Evolutionary conservation across 2,797 vertebrate genomes (phyloP).

Genomic region (Lagodon rhomboides): DNA sequence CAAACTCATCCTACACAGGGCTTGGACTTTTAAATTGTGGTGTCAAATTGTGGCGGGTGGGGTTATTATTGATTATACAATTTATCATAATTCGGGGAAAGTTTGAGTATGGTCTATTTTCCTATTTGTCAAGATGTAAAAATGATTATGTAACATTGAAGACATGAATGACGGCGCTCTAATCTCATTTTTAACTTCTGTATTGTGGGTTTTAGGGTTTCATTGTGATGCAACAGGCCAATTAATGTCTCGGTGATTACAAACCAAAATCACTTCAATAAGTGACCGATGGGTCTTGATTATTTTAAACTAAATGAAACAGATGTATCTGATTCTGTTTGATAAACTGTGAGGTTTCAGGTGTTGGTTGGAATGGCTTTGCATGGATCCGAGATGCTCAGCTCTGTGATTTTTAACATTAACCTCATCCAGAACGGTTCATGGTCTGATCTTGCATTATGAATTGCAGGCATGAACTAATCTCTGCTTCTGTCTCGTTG

Average conservation of each 20-base stretch:
- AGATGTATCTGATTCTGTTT: slow-evolving; percentile 10
- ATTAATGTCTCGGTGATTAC: slow-evolving; percentile 5
- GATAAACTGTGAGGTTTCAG: slow-evolving; percentile 17
- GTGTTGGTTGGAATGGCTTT: slow-evolving; percentile 64
- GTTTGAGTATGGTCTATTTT: neutral
- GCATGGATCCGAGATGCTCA: slow-evolving; percentile 66
- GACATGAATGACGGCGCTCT: neutral
- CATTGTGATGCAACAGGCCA: neutral
- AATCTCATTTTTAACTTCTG: neutral
- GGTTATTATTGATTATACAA: slow-evolving; percentile 24
- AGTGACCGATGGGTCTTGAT: neutral
- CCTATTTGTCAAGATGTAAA: neutral
- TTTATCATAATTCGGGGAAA: slow-evolving; percentile 9
- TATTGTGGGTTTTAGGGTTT: neutral
- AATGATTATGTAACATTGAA: slow-evolving; percentile 1
- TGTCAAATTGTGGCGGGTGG: slow-evolving; percentile 54
- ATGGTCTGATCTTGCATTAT: slow-evolving; percentile 85
- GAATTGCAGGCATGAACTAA: slow-evolving; percentile 96
- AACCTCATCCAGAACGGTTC: slow-evolving; percentile 65
- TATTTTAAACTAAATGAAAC: neutral
- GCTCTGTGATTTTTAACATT: slow-evolving; percentile 70
- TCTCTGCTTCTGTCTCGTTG: slow-evolving; percentile 82
- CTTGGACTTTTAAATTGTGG: slow-evolving; percentile 46
- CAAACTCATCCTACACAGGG: slow-evolving; percentile 71
- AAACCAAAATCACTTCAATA: neutral